Conservation (phyloP, 2,797 vertebrate species). For the Bovichtus diacanthus region DNA sequence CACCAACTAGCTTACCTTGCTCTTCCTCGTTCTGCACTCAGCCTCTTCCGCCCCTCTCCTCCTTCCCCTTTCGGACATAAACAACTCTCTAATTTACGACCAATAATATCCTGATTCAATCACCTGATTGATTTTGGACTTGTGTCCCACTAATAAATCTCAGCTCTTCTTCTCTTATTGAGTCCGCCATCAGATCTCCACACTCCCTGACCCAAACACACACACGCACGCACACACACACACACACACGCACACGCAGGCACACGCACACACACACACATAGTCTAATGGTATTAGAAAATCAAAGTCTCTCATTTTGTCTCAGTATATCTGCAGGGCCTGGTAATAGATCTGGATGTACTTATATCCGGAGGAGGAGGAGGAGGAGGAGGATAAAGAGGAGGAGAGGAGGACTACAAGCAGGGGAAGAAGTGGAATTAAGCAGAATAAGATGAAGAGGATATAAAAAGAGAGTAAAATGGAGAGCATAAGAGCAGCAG, state of each 20-base stretch:
- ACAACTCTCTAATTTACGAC: conserved; percentile 86
- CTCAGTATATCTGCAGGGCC: conserved; percentile 81
- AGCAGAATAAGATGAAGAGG: conserved; percentile 46
- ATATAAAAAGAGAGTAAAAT: conserved; percentile 42
- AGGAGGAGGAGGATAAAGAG: conserved; percentile 24
- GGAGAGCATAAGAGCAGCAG: conserved; percentile 47
- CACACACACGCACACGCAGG: conserved; percentile 2
- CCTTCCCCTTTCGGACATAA: conserved; percentile 79
- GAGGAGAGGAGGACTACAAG: conserved; percentile 21
- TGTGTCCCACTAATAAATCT: conserved; percentile 87
- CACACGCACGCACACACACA: conserved; percentile 15
- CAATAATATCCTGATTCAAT: conserved; percentile 90
- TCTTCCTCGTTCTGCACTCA: conserved; percentile 67
- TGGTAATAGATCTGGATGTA: conserved; percentile 83
- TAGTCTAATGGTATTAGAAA: conserved; percentile 94
- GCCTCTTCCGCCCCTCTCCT: conserved; percentile 61
- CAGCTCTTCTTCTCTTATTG: conserved; percentile 93
- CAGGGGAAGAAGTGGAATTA: conserved; percentile 35
- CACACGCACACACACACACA: conserved; percentile 49
- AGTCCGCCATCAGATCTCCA: conserved; percentile 89
- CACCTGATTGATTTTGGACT: conserved; percentile 89
- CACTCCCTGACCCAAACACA: conserved; percentile 56
- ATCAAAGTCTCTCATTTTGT: conserved; percentile 94
- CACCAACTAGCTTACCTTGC: conserved; percentile 75
- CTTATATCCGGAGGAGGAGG: conserved; percentile 67